Percentiles rank a stretch among this genome's conserved stretches.
Evolutionary conservation across 2,113 vertebrate genomes (phyloP).

Genomic region (Strigops habroptila): DNA sequence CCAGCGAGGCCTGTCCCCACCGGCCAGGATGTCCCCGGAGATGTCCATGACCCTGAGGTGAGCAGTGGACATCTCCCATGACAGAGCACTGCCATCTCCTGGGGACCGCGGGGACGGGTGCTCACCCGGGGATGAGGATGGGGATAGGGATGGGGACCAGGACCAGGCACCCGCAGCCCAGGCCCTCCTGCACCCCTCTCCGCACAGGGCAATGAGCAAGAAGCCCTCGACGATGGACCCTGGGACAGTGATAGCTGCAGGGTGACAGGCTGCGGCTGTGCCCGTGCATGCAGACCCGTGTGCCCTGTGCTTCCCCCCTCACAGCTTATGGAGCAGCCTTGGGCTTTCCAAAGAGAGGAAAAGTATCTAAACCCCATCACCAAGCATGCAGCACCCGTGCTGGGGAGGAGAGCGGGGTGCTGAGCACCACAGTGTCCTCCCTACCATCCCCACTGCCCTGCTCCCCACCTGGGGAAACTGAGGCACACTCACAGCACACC

Average conservation of each 20-base stretch:
- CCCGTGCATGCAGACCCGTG: not conserved
- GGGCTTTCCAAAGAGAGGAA: not conserved
- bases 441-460: not conserved
- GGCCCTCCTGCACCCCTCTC: not conserved
- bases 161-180: not conserved
- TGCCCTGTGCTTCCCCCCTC: fast-evolving
- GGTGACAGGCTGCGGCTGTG: not conserved
- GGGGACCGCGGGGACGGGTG: conserved; percentile 22
- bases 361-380: not conserved
- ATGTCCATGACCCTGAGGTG: not conserved
- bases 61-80: not conserved
- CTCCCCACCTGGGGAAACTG: not conserved
- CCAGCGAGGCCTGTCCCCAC: not conserved
- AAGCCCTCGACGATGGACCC: fast-evolving
- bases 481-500: not conserved
- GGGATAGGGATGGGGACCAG: not conserved
- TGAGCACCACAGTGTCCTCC: not conserved
- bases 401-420: not conserved
- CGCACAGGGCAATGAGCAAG: fast-evolving
- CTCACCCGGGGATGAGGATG: not conserved
- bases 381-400: not conserved
- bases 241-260: not conserved
- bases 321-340: fast-evolving
- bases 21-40: not conserved
- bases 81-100: conserved; percentile 57